These are phyloP conservation scores for Dendrolimus pini DNA, from an alignment of 2,888 invertebrate genomes.

Conservation along the genomic window DNA sequence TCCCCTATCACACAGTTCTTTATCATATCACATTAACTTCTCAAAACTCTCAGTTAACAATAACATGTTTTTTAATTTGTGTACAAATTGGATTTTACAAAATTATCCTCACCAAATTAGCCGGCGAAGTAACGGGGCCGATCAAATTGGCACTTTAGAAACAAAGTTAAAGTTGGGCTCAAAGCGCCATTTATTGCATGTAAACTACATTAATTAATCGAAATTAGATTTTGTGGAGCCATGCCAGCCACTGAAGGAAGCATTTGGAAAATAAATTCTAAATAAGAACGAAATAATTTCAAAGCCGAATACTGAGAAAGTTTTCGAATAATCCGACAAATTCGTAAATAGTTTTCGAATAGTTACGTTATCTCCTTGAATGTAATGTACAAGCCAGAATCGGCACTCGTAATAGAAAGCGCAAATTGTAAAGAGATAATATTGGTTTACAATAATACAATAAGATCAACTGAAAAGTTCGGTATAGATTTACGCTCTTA, in stretches of 20 bases:
- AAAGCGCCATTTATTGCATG: constrained; percentile 61
- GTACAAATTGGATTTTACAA: too few relatives aligned
- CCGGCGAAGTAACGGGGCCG: constrained; percentile 29
- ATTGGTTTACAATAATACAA: too few relatives aligned
- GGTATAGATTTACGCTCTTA: background rate
- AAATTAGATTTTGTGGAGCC: constrained; percentile 40
- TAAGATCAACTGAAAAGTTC: constrained; percentile 9
- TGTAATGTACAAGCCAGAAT: background rate
- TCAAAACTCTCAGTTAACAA: too few relatives aligned
- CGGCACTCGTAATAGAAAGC: background rate
- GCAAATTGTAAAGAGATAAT: background rate
- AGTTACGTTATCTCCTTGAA: constrained; percentile 4
- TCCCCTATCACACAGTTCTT: too few relatives aligned
- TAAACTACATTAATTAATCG: constrained; percentile 64
- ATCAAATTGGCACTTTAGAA: constrained; percentile 58
- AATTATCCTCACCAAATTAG: background rate
- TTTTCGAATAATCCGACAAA: constrained; percentile 17
- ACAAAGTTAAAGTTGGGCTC: constrained; percentile 53
- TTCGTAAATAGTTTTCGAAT: constrained; percentile 12
- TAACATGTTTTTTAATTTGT: too few relatives aligned
- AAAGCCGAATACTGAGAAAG: constrained; percentile 26
- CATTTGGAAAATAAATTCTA: constrained; percentile 19
- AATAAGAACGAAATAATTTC: constrained; percentile 25
- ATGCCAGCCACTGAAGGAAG: constrained; percentile 23
- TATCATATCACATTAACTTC: too few relatives aligned